Conservation (phyloP, 2,113 vertebrate species). For the Caretta caretta region DNA sequence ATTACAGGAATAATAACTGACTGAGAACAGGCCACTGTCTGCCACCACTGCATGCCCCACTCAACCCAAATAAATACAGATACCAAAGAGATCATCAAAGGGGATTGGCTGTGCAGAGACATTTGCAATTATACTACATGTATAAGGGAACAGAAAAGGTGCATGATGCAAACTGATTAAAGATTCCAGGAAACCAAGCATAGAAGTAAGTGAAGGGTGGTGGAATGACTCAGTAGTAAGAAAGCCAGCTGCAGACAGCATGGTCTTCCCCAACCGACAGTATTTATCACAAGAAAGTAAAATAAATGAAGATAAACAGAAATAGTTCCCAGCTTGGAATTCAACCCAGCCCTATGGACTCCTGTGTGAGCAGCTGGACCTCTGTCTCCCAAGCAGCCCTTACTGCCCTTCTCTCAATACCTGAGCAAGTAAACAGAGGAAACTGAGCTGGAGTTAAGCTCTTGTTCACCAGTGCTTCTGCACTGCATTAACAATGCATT, state of each 20-base stretch:
- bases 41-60: not conserved
- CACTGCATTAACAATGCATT: rapidly evolving
- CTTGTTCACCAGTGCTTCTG: not conserved
- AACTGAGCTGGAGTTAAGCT: not conserved
- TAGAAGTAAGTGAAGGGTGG: not conserved
- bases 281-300: not conserved
- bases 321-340: not conserved
- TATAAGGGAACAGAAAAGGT: not conserved
- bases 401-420: not conserved
- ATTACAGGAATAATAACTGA: not conserved
- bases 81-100: not conserved
- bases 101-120: not conserved
- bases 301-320: not conserved
- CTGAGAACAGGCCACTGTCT: not conserved
- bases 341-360: not conserved
- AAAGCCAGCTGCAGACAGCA: not conserved
- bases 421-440: slow-evolving; percentile 8
- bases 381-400: not conserved
- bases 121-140: rapidly evolving
- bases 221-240: slow-evolving; percentile 56
- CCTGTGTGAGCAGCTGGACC: not conserved
- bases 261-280: not conserved
- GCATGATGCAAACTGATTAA: rapidly evolving
- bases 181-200: slow-evolving; percentile 10
- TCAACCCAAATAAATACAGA: not conserved